Percentiles rank a stretch among this genome's conserved stretches.
Conservation (phyloP, 2,797 vertebrate species). For the Aotus griseimembra region DNA sequence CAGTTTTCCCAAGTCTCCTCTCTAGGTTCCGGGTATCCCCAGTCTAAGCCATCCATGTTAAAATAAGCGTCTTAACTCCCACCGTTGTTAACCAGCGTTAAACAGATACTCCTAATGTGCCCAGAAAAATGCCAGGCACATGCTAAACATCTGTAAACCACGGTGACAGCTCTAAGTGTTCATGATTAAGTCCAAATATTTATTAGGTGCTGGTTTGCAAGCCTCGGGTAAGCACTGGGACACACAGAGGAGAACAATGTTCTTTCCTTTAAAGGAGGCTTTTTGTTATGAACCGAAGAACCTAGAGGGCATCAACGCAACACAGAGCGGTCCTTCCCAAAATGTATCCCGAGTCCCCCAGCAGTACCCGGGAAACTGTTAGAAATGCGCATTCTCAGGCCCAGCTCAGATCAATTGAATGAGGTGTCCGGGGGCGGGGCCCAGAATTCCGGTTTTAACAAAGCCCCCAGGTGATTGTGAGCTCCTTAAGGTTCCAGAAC, state of each 20-base stretch:
- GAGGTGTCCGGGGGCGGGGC: background rate
- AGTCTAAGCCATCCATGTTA: background rate
- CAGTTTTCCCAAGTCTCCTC: background rate
- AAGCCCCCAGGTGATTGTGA: background rate
- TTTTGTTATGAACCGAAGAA: background rate
- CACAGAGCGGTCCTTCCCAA: accelerated
- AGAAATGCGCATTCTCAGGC: background rate
- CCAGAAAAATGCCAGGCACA: background rate
- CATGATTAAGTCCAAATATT: background rate
- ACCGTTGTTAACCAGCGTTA: background rate
- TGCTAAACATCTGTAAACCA: too few species aligned
- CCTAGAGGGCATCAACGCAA: accelerated
- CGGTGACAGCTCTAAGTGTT: accelerated
- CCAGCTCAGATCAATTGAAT: accelerated
- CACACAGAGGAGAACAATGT: accelerated
- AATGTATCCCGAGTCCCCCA: accelerated
- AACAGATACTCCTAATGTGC: background rate
- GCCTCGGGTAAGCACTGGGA: background rate
- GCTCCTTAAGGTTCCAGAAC: accelerated
- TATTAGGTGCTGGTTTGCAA: background rate
- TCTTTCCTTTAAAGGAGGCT: background rate
- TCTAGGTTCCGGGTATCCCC: background rate
- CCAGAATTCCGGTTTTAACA: background rate
- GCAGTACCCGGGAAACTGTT: background rate
- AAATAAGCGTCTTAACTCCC: background rate